phyloP scores from a whole-genome alignment of 1,140 invertebrate species.

The Leptopilina boulardi region DNA sequence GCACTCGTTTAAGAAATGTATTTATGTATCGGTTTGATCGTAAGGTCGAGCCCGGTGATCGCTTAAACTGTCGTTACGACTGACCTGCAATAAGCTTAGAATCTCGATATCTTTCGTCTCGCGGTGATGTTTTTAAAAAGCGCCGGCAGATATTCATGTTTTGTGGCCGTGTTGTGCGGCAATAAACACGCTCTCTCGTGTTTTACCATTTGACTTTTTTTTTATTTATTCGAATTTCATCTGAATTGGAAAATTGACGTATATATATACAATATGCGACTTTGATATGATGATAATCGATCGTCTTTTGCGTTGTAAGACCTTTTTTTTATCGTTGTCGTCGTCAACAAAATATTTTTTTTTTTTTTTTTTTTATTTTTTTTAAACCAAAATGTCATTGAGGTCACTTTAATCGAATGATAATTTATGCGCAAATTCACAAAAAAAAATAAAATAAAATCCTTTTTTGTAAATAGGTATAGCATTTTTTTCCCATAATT shows the following conservation, averaged over 20 bases:
- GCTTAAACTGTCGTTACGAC: conserved; percentile 25
- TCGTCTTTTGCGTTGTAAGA: conserved; percentile 7
- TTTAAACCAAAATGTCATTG: background rate
- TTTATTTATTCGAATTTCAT: conserved; percentile 1
- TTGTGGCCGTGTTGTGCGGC: background rate
- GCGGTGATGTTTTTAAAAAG: conserved; percentile 6
- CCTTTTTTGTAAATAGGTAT: background rate
- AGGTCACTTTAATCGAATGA: background rate
- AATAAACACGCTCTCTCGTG: background rate
- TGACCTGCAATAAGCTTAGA: conserved; percentile 25
- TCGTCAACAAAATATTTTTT: background rate
- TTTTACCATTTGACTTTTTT: too few relatives aligned
- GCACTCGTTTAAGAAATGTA: conserved; percentile 17
- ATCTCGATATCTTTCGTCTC: background rate
- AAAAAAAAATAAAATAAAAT: too few relatives aligned
- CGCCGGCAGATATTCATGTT: conserved; percentile 25
- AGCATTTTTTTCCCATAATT: background rate
- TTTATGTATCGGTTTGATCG: conserved; percentile 10
- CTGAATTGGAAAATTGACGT: conserved; percentile 21
- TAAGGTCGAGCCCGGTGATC: conserved; percentile 20
- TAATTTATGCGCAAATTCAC: background rate
- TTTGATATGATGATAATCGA: background rate
- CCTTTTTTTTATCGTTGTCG: background rate
- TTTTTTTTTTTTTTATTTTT: background rate
- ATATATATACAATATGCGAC: background rate